phyloP scores from a whole-genome alignment of 2,113 vertebrate species.

The Macaca nemestrina region DNA sequence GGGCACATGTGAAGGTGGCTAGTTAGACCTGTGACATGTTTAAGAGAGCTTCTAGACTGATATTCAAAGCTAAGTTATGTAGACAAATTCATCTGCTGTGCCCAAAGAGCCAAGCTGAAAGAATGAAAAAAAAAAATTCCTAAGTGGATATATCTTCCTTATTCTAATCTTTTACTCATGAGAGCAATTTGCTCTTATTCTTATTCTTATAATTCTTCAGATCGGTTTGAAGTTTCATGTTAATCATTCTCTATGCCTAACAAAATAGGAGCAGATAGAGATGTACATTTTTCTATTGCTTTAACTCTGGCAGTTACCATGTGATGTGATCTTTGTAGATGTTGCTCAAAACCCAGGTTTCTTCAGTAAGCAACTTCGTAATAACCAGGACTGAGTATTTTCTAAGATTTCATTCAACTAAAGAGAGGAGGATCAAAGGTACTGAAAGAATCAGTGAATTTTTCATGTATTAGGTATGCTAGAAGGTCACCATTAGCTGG shows the following conservation, averaged over 20 bases:
- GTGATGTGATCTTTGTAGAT: neutral
- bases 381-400: neutral
- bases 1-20: neutral
- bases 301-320: neutral
- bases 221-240: neutral
- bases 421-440: neutral
- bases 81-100: neutral
- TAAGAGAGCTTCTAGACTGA: neutral
- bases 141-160: neutral
- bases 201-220: neutral
- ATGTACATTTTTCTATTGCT: neutral
- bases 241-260: neutral
- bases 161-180: neutral
- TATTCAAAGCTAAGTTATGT: neutral
- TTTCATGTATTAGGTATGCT: neutral
- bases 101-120: neutral
- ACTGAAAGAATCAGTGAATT: neutral
- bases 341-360: neutral
- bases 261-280: neutral
- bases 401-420: neutral
- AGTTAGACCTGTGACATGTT: neutral
- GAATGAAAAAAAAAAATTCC: neutral
- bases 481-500: neutral
- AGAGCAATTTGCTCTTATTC: neutral
- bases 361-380: neutral